These are phyloP conservation scores for Lycaena phlaeas DNA, from an alignment of 2,888 invertebrate genomes.

Conservation along the genomic window DNA sequence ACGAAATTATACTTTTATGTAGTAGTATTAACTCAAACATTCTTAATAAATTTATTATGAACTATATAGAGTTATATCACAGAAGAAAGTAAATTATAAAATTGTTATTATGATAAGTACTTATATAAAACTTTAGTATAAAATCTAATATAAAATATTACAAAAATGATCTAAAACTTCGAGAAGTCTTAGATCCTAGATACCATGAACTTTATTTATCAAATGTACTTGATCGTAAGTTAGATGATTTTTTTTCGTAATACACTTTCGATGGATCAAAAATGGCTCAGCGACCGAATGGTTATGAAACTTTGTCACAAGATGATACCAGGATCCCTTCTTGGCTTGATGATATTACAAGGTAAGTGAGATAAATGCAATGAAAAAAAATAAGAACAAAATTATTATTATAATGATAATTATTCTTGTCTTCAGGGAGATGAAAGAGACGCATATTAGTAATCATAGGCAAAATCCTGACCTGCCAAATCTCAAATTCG, in stretches of 20 bases:
- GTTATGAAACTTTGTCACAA: constrained; percentile 38
- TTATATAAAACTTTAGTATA: too few relatives aligned
- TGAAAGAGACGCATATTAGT: constrained; percentile 57
- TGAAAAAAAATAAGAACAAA: neutral
- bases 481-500: neutral
- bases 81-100: too few relatives aligned
- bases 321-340: constrained; percentile 40
- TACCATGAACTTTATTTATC: neutral
- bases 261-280: constrained; percentile 34
- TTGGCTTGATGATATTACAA: constrained; percentile 63
- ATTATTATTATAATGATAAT: too few relatives aligned
- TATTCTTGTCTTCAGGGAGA: constrained; percentile 41
- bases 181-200: neutral
- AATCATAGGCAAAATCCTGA: constrained; percentile 29
- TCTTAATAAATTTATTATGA: neutral
- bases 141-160: too few relatives aligned
- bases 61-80: neutral
- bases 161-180: too few relatives aligned
- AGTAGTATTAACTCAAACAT: neutral
- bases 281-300: constrained; percentile 54
- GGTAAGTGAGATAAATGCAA: constrained; percentile 40
- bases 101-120: too few relatives aligned
- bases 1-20: neutral
- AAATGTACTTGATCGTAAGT: neutral
- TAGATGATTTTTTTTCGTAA: neutral